Percentiles rank a stretch among this genome's conserved stretches.
These are phyloP conservation scores for Pogonocherus hispidulus DNA, from an alignment of 2,888 invertebrate genomes.

Conservation along the genomic window DNA sequence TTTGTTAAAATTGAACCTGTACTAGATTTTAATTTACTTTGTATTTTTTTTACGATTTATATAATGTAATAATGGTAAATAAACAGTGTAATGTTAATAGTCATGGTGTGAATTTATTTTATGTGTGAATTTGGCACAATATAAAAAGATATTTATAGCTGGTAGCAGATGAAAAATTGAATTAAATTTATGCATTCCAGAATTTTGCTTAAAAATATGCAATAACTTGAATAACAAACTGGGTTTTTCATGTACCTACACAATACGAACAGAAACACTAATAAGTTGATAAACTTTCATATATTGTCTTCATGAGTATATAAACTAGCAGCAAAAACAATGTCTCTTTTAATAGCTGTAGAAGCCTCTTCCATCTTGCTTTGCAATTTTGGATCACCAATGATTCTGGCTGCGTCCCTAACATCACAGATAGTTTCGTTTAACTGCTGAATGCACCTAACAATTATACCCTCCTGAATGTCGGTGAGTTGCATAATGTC, in stretches of 20 bases:
- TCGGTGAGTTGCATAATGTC: slow-evolving; percentile 94
- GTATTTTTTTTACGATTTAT: slow-evolving; percentile 9
- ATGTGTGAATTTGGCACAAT: no score
- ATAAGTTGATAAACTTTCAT: slow-evolving; percentile 25
- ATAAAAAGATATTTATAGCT: no score
- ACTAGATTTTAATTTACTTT: not conserved
- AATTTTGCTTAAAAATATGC: no score
- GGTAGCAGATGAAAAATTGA: no score
- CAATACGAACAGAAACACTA: no score
- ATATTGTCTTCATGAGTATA: slow-evolving; percentile 76
- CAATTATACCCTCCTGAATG: slow-evolving; percentile 98
- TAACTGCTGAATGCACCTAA: slow-evolving; percentile 95
- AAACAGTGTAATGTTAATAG: not conserved
- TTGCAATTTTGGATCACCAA: slow-evolving; percentile 92
- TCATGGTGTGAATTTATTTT: no score
- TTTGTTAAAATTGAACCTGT: slow-evolving; percentile 21
- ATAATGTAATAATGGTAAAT: not conserved
- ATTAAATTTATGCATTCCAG: no score
- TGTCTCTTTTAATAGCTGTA: slow-evolving; percentile 93
- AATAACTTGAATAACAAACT: no score
- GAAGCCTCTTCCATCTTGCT: slow-evolving; percentile 97
- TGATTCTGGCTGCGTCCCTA: slow-evolving; percentile 91
- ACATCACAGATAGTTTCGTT: slow-evolving; percentile 93
- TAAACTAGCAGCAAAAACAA: slow-evolving; percentile 97
- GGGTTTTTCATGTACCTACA: no score